Evolutionary conservation across 1,140 invertebrate genomes (phyloP).

Genomic region (Drosophila sproati): DNA sequence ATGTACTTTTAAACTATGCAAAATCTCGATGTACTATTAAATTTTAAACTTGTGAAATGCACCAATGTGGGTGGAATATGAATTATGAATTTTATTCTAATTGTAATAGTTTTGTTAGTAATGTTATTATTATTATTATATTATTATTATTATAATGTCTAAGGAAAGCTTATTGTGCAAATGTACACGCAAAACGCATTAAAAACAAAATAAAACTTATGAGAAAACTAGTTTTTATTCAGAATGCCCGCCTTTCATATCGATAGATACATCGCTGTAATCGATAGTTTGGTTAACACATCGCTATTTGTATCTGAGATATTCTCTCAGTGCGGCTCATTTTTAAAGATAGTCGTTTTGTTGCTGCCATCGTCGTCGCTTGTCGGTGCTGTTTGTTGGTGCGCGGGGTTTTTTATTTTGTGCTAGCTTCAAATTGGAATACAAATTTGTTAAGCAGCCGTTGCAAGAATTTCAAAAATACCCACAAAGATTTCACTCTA

Average conservation of each 20-base stretch:
- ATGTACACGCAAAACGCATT: conserved; percentile 80
- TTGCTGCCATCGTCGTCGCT: conserved; percentile 74
- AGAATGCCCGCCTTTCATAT: conserved; percentile 13
- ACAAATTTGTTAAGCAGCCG: conserved; percentile 41
- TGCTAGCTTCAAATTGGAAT: conserved; percentile 68
- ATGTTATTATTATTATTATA: conserved; percentile 78
- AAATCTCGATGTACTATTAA: conserved; percentile 82
- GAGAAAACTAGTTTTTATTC: conserved; percentile 46
- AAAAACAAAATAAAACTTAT: conserved; percentile 77
- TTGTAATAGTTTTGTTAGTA: conserved; percentile 81
- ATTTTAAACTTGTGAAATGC: conserved; percentile 65
- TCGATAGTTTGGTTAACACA: conserved; percentile 40
- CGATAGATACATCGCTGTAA: conserved; percentile 19
- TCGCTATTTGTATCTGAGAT: conserved; percentile 55
- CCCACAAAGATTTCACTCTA: conserved; percentile 55
- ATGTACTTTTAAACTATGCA: conserved; percentile 71
- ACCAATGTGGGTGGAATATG: conserved; percentile 61
- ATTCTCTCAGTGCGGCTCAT: conserved; percentile 44
- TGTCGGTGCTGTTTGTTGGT: conserved; percentile 63
- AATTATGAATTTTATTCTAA: conserved; percentile 81
- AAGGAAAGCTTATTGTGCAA: conserved; percentile 80
- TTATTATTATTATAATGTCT: conserved; percentile 63
- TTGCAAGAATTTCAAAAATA: conserved; percentile 38
- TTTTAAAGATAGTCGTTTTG: conserved; percentile 65
- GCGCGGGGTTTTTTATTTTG: conserved; percentile 60